Evolutionary conservation across 53 echinoderm and acorn worm species (phyloP), one percentile per base, ranked within the genome.

Genomic region (Paelopatides confundens): DNA sequence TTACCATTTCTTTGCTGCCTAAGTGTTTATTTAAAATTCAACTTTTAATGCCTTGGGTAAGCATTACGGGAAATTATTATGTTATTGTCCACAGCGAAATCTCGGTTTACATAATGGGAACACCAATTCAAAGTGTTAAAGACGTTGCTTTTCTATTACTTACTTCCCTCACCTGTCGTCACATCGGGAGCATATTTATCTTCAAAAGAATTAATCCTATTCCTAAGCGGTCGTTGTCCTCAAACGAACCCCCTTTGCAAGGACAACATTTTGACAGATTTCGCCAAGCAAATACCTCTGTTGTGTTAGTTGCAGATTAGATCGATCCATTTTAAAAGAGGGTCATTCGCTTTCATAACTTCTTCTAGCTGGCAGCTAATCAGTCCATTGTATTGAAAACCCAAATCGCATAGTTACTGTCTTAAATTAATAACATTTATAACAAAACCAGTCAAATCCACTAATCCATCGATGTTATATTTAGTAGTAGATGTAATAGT

Each of bases 261-360:
- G 74, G 74, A 74, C 74, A 74, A 74, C 74, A 74, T 74, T 74
- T 74, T 74, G 74, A 74, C 74, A 74, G 74, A 74, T 74, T 74
- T 74, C 47, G 39, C 74, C 40, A 35, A 43, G 74, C 74, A 74
- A 74, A 74, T 74, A 74, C 74, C 47, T 74, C 74, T 74, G 74
- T 74, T 74, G 39, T 74, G 74, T 74, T 74, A 74, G 47, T 74
- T 38, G 74, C 47, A 46, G 74, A 74, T 74, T 74, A 74, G 74
- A 74, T 74, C 74, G 74, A 74, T 74, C 47, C 74, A 74, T 74
- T 74, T 33, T 40, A 43, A 43, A 15, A 26, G 11, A 74, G 74
- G 74, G 39, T 28, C 9, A 74, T 43, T n/a, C n/a, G n/a, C n/a
- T n/a, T n/a, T n/a, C n/a, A n/a, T n/a, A n/a, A n/a, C 39, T 43